Percentiles rank a stretch among this genome's conserved stretches.
These are phyloP conservation scores for Otolemur crassicaudatus DNA, from an alignment of 2,797 vertebrate species.

Conservation along the genomic window DNA sequence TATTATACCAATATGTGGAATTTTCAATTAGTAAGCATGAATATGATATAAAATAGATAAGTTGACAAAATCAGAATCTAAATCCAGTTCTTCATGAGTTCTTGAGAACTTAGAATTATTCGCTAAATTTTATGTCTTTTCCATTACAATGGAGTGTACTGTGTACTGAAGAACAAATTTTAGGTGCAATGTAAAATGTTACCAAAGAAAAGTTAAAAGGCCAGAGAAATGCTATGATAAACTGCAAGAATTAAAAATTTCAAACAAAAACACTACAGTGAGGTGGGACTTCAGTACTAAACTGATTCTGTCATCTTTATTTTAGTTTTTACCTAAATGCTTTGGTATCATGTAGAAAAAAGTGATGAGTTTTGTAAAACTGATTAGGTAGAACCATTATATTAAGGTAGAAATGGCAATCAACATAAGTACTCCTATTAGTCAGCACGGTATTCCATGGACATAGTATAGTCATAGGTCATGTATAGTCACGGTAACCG, in stretches of 20 bases:
- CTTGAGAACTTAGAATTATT: not conserved
- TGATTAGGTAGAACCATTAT: not conserved
- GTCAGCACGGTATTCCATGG: not conserved
- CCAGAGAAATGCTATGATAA: not conserved
- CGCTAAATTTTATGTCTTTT: not conserved
- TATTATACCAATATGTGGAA: not conserved
- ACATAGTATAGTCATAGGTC: not conserved
- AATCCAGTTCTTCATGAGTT: not conserved
- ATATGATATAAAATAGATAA: not conserved
- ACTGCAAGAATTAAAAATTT: not conserved
- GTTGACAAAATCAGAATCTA: not conserved
- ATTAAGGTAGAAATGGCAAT: not conserved
- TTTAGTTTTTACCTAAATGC: not conserved
- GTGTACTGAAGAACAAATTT: not conserved
- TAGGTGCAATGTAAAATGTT: not conserved
- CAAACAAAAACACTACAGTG: not conserved
- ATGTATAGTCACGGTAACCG: not conserved
- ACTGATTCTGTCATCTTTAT: not conserved
- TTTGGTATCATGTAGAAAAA: not conserved
- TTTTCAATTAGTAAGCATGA: not conserved
- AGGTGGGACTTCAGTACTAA: not conserved
- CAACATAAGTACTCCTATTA: not conserved
- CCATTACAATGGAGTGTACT: not conserved
- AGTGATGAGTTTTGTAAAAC: not conserved
- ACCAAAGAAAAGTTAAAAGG: not conserved